Conservation (phyloP, 2,888 invertebrate genomes). For the Keiferia lycopersicella region DNA sequence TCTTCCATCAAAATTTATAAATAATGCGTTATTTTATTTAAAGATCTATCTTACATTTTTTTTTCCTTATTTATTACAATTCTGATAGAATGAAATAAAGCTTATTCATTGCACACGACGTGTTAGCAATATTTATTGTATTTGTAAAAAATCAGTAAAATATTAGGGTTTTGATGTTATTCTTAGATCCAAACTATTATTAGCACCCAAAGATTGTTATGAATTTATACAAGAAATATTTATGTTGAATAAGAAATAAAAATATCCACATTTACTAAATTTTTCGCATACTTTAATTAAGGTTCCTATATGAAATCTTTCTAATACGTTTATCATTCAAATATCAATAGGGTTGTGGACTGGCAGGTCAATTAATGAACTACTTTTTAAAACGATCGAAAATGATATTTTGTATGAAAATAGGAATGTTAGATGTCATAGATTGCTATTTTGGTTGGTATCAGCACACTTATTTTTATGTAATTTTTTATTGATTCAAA, state of each 20-base stretch:
- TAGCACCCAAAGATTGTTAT: slow-evolving; percentile 81
- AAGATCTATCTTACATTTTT: too few species aligned
- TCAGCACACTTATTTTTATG: too few species aligned
- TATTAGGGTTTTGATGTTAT: slow-evolving; percentile 60
- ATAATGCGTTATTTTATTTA: neutral
- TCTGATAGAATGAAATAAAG: neutral
- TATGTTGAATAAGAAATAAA: slow-evolving; percentile 80
- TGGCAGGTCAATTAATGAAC: too few species aligned
- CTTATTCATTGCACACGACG: slow-evolving; percentile 62
- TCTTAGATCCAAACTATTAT: slow-evolving; percentile 64
- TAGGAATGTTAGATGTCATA: too few species aligned
- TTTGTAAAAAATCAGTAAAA: slow-evolving; percentile 39
- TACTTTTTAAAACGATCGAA: too few species aligned
- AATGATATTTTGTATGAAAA: too few species aligned
- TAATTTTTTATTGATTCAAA: too few species aligned
- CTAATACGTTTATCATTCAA: neutral
- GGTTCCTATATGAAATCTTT: slow-evolving; percentile 28
- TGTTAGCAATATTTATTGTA: slow-evolving; percentile 49
- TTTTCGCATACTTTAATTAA: slow-evolving; percentile 32
- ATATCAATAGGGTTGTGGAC: too few species aligned
- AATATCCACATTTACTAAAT: slow-evolving; percentile 62
- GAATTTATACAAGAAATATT: slow-evolving; percentile 81
- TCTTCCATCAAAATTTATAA: slow-evolving; percentile 3
- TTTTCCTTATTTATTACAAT: neutral
- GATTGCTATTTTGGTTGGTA: too few species aligned